Percentiles rank a stretch among this genome's conserved stretches.
Conservation (phyloP, 1,140 invertebrate genomes). For the Chymomyza costata region DNA sequence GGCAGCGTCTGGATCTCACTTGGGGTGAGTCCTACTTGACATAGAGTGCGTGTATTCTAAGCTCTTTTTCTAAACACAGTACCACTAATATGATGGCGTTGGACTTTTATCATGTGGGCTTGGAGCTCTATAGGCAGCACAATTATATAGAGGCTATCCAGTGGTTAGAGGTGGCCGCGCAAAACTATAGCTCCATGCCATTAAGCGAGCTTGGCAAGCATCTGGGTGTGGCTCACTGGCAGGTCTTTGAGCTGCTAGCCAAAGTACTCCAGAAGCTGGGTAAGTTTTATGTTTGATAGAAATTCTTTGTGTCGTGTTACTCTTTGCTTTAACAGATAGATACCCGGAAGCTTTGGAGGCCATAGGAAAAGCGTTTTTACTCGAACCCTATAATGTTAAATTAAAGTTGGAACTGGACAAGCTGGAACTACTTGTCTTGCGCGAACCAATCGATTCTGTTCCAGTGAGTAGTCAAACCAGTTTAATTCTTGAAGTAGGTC, state of each 20-base stretch:
- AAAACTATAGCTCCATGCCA: constrained; percentile 14
- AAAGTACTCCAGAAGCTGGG: constrained; percentile 25
- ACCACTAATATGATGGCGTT: too few species aligned
- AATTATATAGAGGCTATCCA: constrained; percentile 25
- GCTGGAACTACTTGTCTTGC: neutral
- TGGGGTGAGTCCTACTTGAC: too few species aligned
- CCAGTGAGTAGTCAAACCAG: neutral
- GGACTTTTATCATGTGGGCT: constrained; percentile 42
- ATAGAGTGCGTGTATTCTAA: too few species aligned
- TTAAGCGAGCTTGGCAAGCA: constrained; percentile 9
- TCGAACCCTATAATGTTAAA: constrained; percentile 13
- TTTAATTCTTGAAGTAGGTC: neutral
- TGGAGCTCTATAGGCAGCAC: constrained; percentile 13
- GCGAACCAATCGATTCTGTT: neutral
- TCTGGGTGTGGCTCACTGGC: constrained; percentile 24
- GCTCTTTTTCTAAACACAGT: too few species aligned
- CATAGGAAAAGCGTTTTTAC: neutral
- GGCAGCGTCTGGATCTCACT: neutral
- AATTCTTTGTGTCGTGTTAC: neutral
- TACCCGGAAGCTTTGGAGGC: neutral
- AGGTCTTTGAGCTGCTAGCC: constrained; percentile 26
- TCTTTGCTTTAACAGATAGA: constrained; percentile 12
- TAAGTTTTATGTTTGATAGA: constrained; percentile 1
- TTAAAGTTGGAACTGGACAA: constrained; percentile 6
- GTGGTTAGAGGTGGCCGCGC: constrained; percentile 30